phyloP scores from a whole-genome alignment of 2,888 invertebrate species.

The Brachyptera risi region DNA sequence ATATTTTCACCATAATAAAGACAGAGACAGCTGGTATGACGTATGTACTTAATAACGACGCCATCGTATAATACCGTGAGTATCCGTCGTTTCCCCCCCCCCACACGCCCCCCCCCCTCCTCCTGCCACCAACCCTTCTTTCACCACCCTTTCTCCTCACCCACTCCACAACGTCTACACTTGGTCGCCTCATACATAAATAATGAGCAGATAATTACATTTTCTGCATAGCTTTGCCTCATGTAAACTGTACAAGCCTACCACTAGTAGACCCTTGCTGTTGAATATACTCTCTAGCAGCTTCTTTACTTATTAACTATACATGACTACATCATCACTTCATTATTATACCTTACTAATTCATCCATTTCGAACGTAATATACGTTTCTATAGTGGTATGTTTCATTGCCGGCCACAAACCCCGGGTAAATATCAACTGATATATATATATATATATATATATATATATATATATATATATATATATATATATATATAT shows the following conservation, averaged over 20 bases:
- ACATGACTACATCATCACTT: too few relatives aligned
- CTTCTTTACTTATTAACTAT: slow-evolving; percentile 8
- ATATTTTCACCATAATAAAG: too few relatives aligned
- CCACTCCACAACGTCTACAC: slow-evolving; percentile 4
- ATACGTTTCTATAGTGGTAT: too few relatives aligned
- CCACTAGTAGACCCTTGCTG: too few relatives aligned
- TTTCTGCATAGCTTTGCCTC: slow-evolving; percentile 25
- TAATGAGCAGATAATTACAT: slow-evolving; percentile 28
- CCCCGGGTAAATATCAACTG: too few relatives aligned
- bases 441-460: too few relatives aligned
- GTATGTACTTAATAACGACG: slow-evolving; percentile 21
- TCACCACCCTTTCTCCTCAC: background rate
- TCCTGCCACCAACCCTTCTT: too few relatives aligned
- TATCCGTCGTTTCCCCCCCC: background rate
- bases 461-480: too few relatives aligned
- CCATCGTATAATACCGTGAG: background rate
- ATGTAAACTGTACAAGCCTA: slow-evolving; percentile 2
- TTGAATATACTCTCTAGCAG: slow-evolving; percentile 1
- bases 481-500: too few relatives aligned
- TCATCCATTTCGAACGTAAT: too few relatives aligned
- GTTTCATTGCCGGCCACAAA: too few relatives aligned
- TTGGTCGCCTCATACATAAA: slow-evolving; percentile 23
- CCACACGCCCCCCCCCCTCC: background rate
- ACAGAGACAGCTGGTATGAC: slow-evolving; percentile 14
- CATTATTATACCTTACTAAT: too few relatives aligned